Conservation (phyloP, 2,113 vertebrate species). For the Typhlomys cinereus region DNA sequence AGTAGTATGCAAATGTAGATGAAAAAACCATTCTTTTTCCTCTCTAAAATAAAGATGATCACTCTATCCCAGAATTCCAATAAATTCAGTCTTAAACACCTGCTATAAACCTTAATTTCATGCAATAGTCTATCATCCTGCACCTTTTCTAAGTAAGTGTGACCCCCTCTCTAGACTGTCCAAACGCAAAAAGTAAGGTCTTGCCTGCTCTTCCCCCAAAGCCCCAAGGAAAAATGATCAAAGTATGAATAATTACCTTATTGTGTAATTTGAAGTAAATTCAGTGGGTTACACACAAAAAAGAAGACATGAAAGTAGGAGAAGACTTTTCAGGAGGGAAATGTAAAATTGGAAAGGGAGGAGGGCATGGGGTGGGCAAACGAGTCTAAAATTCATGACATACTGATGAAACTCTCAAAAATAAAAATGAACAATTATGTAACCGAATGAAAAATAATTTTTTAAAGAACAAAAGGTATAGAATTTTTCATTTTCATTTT, state of each 20-base stretch:
- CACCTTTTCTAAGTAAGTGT: background rate
- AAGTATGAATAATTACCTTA: background rate
- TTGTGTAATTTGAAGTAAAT: background rate
- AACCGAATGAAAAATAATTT: background rate
- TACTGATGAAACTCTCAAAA: no score
- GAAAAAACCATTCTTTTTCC: background rate
- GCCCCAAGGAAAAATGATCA: conserved; percentile 2
- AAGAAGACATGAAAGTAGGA: no score
- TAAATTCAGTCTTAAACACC: background rate
- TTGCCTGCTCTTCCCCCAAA: background rate
- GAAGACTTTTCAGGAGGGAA: no score
- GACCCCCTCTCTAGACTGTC: background rate
- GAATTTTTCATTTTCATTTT: conserved; percentile 48
- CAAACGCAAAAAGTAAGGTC: background rate
- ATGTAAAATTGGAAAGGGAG: no score
- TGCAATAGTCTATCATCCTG: background rate
- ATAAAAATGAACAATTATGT: no score
- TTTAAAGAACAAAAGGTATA: background rate
- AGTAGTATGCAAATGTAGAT: background rate
- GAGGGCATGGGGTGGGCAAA: no score
- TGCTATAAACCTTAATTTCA: conserved; percentile 37
- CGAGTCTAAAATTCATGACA: no score
- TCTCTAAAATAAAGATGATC: background rate
- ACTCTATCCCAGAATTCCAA: background rate
- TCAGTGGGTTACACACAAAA: background rate